Evolutionary conservation across 2,888 invertebrate genomes (phyloP), one percentile per base, ranked within the genome.

Genomic region (Ectemnius cavifrons): DNA sequence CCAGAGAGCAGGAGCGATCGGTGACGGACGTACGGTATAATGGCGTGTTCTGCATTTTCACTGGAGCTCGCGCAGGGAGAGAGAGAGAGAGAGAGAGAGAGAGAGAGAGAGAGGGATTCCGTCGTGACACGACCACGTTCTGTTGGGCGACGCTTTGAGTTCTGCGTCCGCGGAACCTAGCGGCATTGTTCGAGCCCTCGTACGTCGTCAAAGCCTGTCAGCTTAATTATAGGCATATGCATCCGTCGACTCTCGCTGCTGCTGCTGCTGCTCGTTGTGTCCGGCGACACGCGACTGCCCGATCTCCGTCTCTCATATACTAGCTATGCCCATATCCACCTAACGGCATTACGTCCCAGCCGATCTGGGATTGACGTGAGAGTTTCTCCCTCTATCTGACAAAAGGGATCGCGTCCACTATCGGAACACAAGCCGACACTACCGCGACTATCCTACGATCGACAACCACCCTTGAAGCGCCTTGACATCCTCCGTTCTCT

Each of bases 121-220:
- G 71, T 66, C 73, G 72, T 75, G 75, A 79, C 82, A 79, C 80
- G 75, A 57, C 59, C 72, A 71, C 73, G 63, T 76, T 73, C 71
- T 77, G 80, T 81, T 76, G 73, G 52, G 71, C 71, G 70, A 73
- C 75, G 73, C 77, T 73, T 60, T 78, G 67, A 75, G 71, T 57
- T 74, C 72, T 66, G 75, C 64, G 71, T 56, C 45, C 74, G 18
- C 59, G 63, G 61, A 63, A 61, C 63, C 70, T 69, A 52, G 61
- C 67, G 64, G 73, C 78, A 84, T 84, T 83, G 79, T 86, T 81
- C 82, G 73, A 58, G 78, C 67, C 67, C 77, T 83, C 79, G 80
- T 78, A 74, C 78, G 78, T 80, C 80, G 80, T 83, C 84, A 80
- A 84, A 83, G 78, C 82, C 81, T 81, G 83, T 83, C 81, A 84